Conservation (phyloP, 1,140 invertebrate species). For the Proctacanthus coquilletti region DNA sequence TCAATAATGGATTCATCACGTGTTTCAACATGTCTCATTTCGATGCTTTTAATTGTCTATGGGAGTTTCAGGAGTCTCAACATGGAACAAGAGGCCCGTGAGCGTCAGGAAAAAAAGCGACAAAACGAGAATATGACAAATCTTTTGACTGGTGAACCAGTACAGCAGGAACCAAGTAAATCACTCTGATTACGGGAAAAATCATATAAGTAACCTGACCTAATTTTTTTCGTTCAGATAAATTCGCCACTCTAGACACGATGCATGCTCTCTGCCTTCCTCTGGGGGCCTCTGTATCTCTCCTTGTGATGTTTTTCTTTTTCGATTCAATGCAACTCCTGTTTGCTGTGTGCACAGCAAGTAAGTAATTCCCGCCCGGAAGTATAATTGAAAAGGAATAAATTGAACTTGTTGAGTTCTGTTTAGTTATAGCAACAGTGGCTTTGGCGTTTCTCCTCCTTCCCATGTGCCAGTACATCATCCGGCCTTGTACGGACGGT, state of each 20-base stretch:
- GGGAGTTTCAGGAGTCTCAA: slow-evolving; percentile 86
- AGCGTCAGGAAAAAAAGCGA: slow-evolving; percentile 64
- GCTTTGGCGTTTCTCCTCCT: slow-evolving; percentile 88
- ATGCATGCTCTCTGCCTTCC: slow-evolving; percentile 95
- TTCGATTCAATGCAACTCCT: slow-evolving; percentile 97
- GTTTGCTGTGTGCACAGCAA: slow-evolving; percentile 93
- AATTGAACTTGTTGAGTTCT: no score
- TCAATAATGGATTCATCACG: slow-evolving; percentile 89
- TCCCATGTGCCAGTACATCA: slow-evolving; percentile 94
- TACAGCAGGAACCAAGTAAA: slow-evolving; percentile 27
- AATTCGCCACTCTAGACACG: slow-evolving; percentile 65
- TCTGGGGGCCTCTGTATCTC: slow-evolving; percentile 84
- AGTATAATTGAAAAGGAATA: no score
- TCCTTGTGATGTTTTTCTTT: slow-evolving; percentile 97
- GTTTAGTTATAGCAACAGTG: slow-evolving; percentile 84
- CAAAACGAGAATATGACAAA: slow-evolving; percentile 37
- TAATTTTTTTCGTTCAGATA: slow-evolving; percentile 13
- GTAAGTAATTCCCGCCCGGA: slow-evolving; percentile 56
- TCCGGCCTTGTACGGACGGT: slow-evolving; percentile 69
- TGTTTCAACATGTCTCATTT: slow-evolving; percentile 93
- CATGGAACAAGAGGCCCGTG: slow-evolving; percentile 83
- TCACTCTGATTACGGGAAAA: neutral
- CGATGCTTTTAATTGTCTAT: slow-evolving; percentile 93
- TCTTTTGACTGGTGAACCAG: slow-evolving; percentile 34
- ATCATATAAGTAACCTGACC: neutral